Percentiles rank a stretch among this genome's conserved stretches.
Conservation (phyloP, 1,140 invertebrate genomes). For the Ruditapes philippinarum region DNA sequence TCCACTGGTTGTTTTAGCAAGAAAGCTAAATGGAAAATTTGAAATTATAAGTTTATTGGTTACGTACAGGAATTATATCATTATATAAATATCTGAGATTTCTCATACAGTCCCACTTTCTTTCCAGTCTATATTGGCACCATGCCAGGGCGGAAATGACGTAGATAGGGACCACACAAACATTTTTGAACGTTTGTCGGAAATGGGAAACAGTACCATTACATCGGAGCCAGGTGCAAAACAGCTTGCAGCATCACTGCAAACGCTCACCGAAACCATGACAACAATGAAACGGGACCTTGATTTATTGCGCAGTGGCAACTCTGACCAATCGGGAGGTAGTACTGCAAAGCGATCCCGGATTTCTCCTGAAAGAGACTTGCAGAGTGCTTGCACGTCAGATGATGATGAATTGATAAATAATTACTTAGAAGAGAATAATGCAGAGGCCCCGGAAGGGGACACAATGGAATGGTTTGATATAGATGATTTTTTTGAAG, state of each 20-base stretch:
- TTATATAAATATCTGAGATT: not conserved
- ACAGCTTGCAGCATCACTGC: not conserved
- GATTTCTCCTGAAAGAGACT: not conserved
- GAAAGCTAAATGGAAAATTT: not conserved
- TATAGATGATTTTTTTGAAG: not conserved
- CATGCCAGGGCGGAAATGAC: not conserved
- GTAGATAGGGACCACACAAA: not conserved
- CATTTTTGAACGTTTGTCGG: not conserved
- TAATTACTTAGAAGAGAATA: not conserved
- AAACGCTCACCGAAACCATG: no score
- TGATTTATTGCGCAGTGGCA: no score
- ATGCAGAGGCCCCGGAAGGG: not conserved
- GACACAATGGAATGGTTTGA: not conserved
- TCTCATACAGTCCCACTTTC: not conserved
- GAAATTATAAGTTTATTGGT: not conserved
- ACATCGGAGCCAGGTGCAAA: not conserved
- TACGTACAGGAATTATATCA: not conserved
- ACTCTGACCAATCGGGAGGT: not conserved
- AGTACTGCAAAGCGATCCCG: not conserved
- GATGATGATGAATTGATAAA: constrained; percentile 1
- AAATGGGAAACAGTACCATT: not conserved
- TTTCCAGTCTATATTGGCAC: not conserved
- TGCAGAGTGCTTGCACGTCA: not conserved
- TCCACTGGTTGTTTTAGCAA: not conserved
- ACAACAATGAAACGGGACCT: no score